Evolutionary conservation across 2,113 vertebrate species (phyloP), one percentile per base, ranked within the genome.

Genomic region (Misgurnus mizolepis): DNA sequence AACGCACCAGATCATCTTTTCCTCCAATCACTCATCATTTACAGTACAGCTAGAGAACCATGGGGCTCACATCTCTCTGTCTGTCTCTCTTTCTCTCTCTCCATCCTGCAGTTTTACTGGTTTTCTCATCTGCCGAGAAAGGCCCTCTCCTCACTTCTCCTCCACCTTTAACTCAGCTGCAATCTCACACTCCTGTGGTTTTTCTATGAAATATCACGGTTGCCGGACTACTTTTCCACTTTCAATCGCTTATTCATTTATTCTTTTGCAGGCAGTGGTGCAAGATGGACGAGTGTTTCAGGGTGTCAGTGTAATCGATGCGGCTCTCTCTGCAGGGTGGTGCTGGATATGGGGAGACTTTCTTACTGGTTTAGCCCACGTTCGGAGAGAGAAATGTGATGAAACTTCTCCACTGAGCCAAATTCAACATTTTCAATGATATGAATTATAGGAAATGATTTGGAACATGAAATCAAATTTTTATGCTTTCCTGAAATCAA

Each of bases 261-360:
- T 56, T 41, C 45, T 50, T 12, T 45, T 72, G 14, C 6, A 22
- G 18, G 47, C 58, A 43, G 68, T 43, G 68, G 60, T 69, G 8
- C 41, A 61, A n/a, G 47, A 43, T 55, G 66, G 85, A 87, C 81
- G 71, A 82, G 47, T 50, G 81, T 83, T 86, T 68, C 81, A 76
- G 78, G 79, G 41, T 65, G 49, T 43, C 39, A 22, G 47, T 27
- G 49, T 67, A 66, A 66, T 34, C 49, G 34, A 18, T 55, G 41
- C 50, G 7, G 50, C 53, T 64, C 17, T 14, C 56, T 56, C 70
- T n/a, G 50, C 17, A n/a, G 50, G 50, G 14, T 11, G 17, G 3
- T 40, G 40, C 55, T 53, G 34, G 9, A 58, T 61, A 40, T 64
- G 45, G 47, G 39, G 27, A 34, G 27, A 34, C 27, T n/a, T 10